Base-by-base conservation (phyloP, 2,113 vertebrate species). In the Panurus biarmicus region DNA sequence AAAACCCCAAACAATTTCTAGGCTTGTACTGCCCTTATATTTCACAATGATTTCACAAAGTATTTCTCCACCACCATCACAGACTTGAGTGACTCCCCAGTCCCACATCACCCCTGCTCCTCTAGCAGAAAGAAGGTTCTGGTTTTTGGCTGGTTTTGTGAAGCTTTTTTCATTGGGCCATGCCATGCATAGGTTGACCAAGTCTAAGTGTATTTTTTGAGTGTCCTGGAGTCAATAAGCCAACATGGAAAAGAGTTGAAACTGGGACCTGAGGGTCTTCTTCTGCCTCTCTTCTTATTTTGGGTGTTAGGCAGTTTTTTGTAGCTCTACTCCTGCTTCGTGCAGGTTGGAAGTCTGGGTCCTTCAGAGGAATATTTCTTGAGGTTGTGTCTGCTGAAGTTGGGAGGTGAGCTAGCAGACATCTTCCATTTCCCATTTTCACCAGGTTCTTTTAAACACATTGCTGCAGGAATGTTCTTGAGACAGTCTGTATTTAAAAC, bases 401-500 rank as follows among this genome's bases (percentile, higher is more conserved):
- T 92, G 67, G 38, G 80, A 86, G 38, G 48, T 1, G 0, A 69
- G 85, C 69, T 85, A 71, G 31, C 19, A 85, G 36, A 20, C 26
- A 19, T 50, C 24, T 58, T 50, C 10, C 26, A 29, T 47, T 54
- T 93, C 74, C 40, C 42, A 16, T 82, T 83, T 58, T 62, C 69
- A 74, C 22, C 28, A 42, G 28, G 28, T 77, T 86, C 58, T 77
- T 44, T n/a, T 64, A n/a, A 89, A 78, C 0, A 20, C 56, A 25
- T n/a, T 22, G 21, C 28, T 89, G 81, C 57, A 40, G 75, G 44
- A 67, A 66, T 80, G 48, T 64, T 87, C 36, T 62, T 69, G 48
- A 85, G 65, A 60, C 40, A 57, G 56, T 75, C 73, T 95, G 51
- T 71, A 85, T 62, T 91, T 75, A 57, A 91, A 89, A 53, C 79